Evolutionary conservation across 2,113 vertebrate genomes (phyloP), one percentile per base, ranked within the genome.

Genomic region (Fulica atra): DNA sequence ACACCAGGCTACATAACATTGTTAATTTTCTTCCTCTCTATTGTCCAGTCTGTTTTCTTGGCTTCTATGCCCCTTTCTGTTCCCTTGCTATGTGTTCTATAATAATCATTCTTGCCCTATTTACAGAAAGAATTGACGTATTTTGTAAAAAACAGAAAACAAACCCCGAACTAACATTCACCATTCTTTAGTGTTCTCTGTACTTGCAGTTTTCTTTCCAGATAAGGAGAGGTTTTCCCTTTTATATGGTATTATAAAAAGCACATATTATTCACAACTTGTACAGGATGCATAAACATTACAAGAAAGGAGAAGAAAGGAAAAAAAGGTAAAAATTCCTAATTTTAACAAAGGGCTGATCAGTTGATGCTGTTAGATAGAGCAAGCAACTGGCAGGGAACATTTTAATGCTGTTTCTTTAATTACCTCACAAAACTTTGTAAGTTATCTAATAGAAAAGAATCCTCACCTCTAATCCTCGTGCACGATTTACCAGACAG

Each of bases 401-500:
- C 6, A 56, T 14, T 81, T 72, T 80, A 9, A 82, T 33, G 19
- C 14, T 71, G 88, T 63, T 70, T 25, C 56, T 72, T 71, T 4
- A 25, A 61, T 28, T 36, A 69, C 29, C 53, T 91, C 82, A 33
- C 33, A 23, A 63, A 40, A 11, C 31, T 83, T 26, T 42, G 19
- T 8, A 42, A 56, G 63, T 21, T 28, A 28, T 2, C 81, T 35
- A 26, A 56, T 44, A 40, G 44, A 56, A 35, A 17, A 7, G 18
- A 10, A 18, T 60, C 65, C 97, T 98, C 96, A 99, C 99, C 98
- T 99, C 99, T 98, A 99, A 98, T 69, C 99, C 99, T 92, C 99
- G 98, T 13, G 99, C 99, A 4, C 99, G 98, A 92, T 99, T 99
- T 56, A 99, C 99, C 66, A 99, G 98, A 86, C 99, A 99, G 97